Evolutionary conservation across 2,888 invertebrate species (phyloP), one percentile per base, ranked within the genome.

Genomic region (Idaea straminata): DNA sequence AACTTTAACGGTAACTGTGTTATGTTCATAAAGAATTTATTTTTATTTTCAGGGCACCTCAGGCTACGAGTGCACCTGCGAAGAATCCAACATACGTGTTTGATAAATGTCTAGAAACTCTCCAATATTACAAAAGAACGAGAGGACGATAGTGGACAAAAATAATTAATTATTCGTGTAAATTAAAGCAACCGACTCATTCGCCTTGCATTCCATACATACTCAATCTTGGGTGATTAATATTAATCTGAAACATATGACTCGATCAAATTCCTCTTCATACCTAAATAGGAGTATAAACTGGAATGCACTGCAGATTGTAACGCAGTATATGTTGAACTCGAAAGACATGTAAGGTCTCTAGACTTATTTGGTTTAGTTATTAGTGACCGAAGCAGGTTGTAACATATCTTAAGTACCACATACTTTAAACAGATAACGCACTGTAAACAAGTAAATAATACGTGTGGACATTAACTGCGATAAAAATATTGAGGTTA

Each of bases 401-500:
- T 47, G 47, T 47, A 13, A 72, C 69, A 71, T 77, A 78, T 78
- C 77, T 74, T 61, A 63, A 68, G 64, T 65, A 69, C 65, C 66
- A 73, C 74, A 74, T 78, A 77, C 75, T 75, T 74, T 67, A 61
- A 71, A 77, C 70, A 78, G 82, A 78, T 81, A 79, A 81, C 72
- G 76, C 64, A 61, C 63, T 61, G 67, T 72, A 68, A n/a, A 72
- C 70, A 78, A 75, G 73, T 74, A 72, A 77, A 81, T 82, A 79
- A 79, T 79, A 79, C 76, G 75, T 77, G 77, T 80, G 74, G 71
- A 80, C 84, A 82, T 85, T 85, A 84, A 75, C 70, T 66, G 71
- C 68, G 86, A 86, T 84, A 86, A 83, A 83, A 77, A 72, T 82
- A 87, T 86, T 84, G 79, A 83, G 83, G 83, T 83, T 77, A 75